Evolutionary conservation across 64 coral and sea anemone species (phyloP).

Genomic region (Cladopsammia gracilis): DNA sequence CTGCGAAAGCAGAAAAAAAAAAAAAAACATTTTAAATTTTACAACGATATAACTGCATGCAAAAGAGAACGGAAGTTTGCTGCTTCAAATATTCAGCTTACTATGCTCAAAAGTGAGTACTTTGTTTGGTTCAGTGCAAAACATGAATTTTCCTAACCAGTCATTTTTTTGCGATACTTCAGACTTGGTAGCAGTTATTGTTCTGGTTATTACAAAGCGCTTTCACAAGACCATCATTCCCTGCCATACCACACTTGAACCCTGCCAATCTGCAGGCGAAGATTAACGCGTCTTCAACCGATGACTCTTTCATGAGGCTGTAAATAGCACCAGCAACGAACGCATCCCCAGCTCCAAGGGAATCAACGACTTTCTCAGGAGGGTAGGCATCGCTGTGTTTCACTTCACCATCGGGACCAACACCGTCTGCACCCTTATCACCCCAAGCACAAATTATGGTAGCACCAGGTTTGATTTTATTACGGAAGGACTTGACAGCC

Average conservation of each 20-base stretch:
- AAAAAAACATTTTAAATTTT: too few species aligned
- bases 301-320: slow-evolving; percentile 14
- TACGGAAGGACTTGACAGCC: slow-evolving; percentile 13
- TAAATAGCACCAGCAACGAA: slow-evolving; percentile 43
- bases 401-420: neutral
- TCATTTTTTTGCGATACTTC: too few species aligned
- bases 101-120: too few species aligned
- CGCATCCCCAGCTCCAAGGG: slow-evolving; percentile 63
- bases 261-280: slow-evolving; percentile 64
- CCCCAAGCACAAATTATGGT: slow-evolving; percentile 69
- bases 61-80: too few species aligned
- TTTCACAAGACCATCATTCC: slow-evolving; percentile 46
- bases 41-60: too few species aligned
- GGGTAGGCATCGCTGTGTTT: slow-evolving; percentile 53
- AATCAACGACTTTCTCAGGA: slow-evolving; percentile 25
- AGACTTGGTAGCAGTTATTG: neutral
- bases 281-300: slow-evolving; percentile 25
- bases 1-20: too few species aligned
- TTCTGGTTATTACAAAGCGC: neutral
- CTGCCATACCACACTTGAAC: slow-evolving; percentile 59
- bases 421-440: slow-evolving; percentile 44
- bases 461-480: slow-evolving; percentile 10
- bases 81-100: too few species aligned
- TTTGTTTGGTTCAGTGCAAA: too few species aligned
- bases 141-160: too few species aligned